Evolutionary conservation across 2,888 invertebrate genomes (phyloP), one percentile per base, ranked within the genome.

Genomic region (Sinodicranocentrus sp.): DNA sequence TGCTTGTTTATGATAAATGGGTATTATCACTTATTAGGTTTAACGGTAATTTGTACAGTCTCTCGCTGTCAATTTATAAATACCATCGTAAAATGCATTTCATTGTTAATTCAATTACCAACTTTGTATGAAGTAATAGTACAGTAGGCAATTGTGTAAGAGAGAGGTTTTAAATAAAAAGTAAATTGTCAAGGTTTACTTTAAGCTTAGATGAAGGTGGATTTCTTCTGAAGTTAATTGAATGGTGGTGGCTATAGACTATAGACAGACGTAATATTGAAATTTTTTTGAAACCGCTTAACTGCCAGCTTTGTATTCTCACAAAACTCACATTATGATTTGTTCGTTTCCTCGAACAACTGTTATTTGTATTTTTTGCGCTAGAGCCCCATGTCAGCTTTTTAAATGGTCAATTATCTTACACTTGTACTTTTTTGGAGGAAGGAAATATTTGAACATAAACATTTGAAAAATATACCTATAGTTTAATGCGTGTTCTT

Each of bases 391-490:
- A 57, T 57, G 57, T 57, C 5, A 25, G 1, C 1, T 57, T 52
- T 23, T 23, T 25, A 25, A 25, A 61, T 61, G 28, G 33, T 2
- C 61, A 61, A 61, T 61, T 61, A 61, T 17, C n/a, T 6, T 28
- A 61, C 61, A 61, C 61, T 61, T 61, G 61, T 61, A 61, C 61
- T 61, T 61, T 61, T 61, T 1, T 13, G 57, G 19, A 17, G 33
- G 17, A 61, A 10, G 61, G 52, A 52, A 52, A 17, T 19, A 8
- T n/a, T 13, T 17, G n/a, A 48, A 5, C 15, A 10, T n/a, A n/a
- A 48, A 10, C n/a, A 61, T 28, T 8, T n/a, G 28, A 28, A 61
- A n/a, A 33, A 21, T 17, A 54, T 59, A 59, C 15, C 48, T 10
- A n/a, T 48, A n/a, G n/a, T n/a, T n/a, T n/a, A n/a, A 48, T 10